Conservation (phyloP, 2,888 invertebrate species). For the Ichneumon xanthorius region DNA sequence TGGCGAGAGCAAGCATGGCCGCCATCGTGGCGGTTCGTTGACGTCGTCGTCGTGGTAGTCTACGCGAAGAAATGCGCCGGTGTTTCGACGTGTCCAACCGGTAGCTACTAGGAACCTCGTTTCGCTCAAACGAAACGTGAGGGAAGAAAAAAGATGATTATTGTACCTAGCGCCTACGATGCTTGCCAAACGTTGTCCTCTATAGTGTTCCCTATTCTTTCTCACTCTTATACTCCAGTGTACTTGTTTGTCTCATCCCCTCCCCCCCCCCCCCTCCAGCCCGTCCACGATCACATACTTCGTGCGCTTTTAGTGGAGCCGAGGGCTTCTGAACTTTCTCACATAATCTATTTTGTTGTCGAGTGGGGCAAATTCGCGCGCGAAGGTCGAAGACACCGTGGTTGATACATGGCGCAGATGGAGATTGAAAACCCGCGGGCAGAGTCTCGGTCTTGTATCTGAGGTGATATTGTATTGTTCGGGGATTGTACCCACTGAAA, state of each 20-base stretch:
- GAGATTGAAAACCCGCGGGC: too few species aligned
- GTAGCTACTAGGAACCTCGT: slow-evolving; percentile 8
- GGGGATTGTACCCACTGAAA: too few species aligned
- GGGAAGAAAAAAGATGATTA: slow-evolving; percentile 19
- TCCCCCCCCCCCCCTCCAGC: background rate
- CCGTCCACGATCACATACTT: background rate
- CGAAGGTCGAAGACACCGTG: background rate
- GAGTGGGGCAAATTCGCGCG: background rate
- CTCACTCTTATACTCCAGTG: slow-evolving; percentile 28
- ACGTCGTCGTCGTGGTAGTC: slow-evolving; percentile 68
- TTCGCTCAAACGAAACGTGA: slow-evolving; percentile 34
- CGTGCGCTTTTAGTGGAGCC: slow-evolving; percentile 34
- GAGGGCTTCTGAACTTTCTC: slow-evolving; percentile 30
- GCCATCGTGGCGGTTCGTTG: slow-evolving; percentile 72
- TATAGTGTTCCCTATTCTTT: slow-evolving; percentile 21
- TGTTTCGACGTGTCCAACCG: slow-evolving; percentile 53
- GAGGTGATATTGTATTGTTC: too few species aligned
- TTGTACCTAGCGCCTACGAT: slow-evolving; percentile 16
- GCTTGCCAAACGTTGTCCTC: slow-evolving; percentile 36
- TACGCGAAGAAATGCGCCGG: slow-evolving; percentile 67
- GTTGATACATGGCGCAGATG: background rate
- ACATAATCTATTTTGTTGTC: slow-evolving; percentile 41
- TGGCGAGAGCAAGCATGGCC: slow-evolving; percentile 78
- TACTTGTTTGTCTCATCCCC: slow-evolving; percentile 44
- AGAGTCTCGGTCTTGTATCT: too few species aligned